Base-by-base conservation (phyloP, 2,797 vertebrate species). In the Typhlichthys subterraneus region DNA sequence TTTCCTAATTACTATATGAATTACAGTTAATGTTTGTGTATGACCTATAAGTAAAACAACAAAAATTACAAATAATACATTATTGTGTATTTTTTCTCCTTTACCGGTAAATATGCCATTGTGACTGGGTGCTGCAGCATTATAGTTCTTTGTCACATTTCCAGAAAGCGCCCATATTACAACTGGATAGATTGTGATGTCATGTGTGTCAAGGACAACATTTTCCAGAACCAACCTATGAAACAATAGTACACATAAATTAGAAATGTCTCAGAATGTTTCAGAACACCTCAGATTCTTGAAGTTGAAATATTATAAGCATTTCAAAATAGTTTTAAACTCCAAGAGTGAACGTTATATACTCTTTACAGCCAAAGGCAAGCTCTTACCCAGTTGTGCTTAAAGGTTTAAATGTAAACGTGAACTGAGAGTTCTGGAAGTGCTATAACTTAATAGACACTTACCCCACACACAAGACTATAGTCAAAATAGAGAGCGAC, bases 161-260 rank as follows among this genome's bases (percentile, higher is more conserved):
- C 93, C 93, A 10, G 73, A 60, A 61, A 94, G 64, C 9, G 90
- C 93, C 86, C 88, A 84, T 62, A 94, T 93, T 50, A 95, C 77
- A 47, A 95, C 92, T 0, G 92, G 90, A 67, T 94, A 94, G 57
- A 83, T 52, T 4, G 92, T 91, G 59, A 94, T 81, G 67, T 93
- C 77, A 1, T 94, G 89, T 54, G 91, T 90, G 60, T 93, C 92
- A 54, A 97, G 75, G 14, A 92, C 14, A 58, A 76, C 77, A 73
- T 92, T 96, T 84, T 95, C 93, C 59, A 95, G 58, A 17, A 83
- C 72, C 77, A 93, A 91, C 93, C 93, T 94, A 73, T 1, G 19
- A 75, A 23, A 79, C 66, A 67, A 14, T 33, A 61, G 47, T 14
- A 65, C 38, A 19, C 19, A 19, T 49, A 10, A 13, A 11, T 23